These are phyloP conservation scores for Orchesella flavescens DNA, from an alignment of 2,888 invertebrate genomes.

Conservation along the genomic window DNA sequence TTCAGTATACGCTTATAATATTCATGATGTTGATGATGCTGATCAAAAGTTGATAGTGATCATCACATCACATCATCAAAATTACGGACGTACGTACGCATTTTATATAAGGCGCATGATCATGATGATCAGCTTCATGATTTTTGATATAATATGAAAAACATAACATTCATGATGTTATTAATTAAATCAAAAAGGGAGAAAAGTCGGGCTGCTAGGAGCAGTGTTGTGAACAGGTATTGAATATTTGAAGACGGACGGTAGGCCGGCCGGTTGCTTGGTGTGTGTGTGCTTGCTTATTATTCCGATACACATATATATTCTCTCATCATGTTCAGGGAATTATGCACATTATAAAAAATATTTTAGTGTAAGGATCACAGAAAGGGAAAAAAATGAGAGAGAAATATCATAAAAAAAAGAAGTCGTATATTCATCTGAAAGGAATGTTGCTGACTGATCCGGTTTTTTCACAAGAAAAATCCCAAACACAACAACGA, in stretches of 20 bases:
- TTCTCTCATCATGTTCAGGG: constrained; percentile 10
- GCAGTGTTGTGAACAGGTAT: constrained; percentile 28
- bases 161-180: background rate
- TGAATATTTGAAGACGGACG: constrained; percentile 24
- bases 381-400: constrained; percentile 8
- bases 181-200: background rate
- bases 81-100: background rate
- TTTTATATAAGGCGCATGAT: background rate
- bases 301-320: background rate
- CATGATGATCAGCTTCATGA: background rate
- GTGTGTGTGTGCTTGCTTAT: constrained; percentile 31
- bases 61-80: constrained; percentile 29
- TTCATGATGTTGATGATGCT: constrained; percentile 6
- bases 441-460: constrained; percentile 58
- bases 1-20: background rate
- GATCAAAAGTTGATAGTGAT: constrained; percentile 1
- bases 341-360: constrained; percentile 12
- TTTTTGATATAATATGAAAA: background rate
- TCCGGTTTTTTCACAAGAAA: constrained; percentile 53
- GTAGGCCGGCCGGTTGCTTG: constrained; percentile 60
- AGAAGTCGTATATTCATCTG: constrained; percentile 25
- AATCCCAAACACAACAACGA: constrained; percentile 12
- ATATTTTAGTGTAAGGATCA: constrained; percentile 28
- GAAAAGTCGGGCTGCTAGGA: background rate
- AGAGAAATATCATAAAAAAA: constrained; percentile 26